Evolutionary conservation across 2,113 vertebrate species (phyloP), one percentile per base, ranked within the genome.

Genomic region (Percopsis transmontana): DNA sequence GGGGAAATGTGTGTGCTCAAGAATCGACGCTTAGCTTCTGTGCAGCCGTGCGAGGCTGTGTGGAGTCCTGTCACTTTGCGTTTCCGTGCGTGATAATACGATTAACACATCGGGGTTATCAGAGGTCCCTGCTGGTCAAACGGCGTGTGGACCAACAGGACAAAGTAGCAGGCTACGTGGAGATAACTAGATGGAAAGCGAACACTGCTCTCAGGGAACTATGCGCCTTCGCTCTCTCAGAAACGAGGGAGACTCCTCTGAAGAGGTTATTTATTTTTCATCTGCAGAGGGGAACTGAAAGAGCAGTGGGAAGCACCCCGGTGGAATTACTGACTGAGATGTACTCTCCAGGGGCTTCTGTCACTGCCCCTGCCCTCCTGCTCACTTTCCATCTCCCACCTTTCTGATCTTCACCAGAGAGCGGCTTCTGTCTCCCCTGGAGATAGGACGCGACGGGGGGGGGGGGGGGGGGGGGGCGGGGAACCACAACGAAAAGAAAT

Each of bases 231-330:
- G 72, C 48, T 82, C 75, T 81, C 82, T 87, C 67, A 57, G 57
- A 79, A 75, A 76, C 81, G 65, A 82, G 68, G 70, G 64, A 75
- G 77, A 65, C 51, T 38, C 58, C 33, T 89, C 86, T 88, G 77
- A 86, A 85, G 75, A 90, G 83, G 80, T 89, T 90, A 91, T 91
- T 91, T 91, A 89, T 89, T 88, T 91, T 91, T 90, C 85, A 91
- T 90, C 82, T 79, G 70, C 38, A 76, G 78, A 84, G 87, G 76
- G 77, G 87, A 85, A 85, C 76, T 85, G 79, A 89, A 84, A 76
- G 9, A 45, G 58, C 24, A 19, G 64, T 79, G 64, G 62, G 70
- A 72, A 70, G 73, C 81, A 67, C 59, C 85, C 77, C 76, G 41
- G 70, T 51, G 84, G 86, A 87, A 85, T 86, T 68, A 81, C 79